Evolutionary conservation across 2,888 invertebrate species (phyloP).

Genomic region (Temnothorax rugatulus): DNA sequence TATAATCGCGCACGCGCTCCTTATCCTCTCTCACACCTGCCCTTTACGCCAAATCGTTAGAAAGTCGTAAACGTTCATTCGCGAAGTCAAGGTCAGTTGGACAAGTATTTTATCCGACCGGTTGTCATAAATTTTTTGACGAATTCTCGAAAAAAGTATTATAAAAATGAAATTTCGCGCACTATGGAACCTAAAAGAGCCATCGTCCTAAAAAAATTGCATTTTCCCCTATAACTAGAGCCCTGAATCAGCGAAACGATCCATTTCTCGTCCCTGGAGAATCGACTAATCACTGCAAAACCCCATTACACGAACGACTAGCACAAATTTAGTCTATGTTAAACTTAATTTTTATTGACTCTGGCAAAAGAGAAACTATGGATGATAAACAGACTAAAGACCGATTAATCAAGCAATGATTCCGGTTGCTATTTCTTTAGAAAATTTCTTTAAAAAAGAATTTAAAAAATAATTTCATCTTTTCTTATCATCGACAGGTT

Average conservation of each 20-base stretch:
- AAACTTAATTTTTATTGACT: constrained; percentile 14
- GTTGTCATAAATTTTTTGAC: constrained; percentile 23
- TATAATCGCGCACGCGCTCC: constrained; percentile 34
- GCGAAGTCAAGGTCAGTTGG: constrained; percentile 31
- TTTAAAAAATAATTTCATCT: background rate
- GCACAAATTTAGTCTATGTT: constrained; percentile 8
- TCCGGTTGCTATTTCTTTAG: background rate
- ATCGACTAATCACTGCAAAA: constrained; percentile 29
- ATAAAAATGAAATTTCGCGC: constrained; percentile 10
- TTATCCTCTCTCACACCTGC: background rate
- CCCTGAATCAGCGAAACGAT: background rate
- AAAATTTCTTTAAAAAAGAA: background rate
- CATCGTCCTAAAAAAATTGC: constrained; percentile 12
- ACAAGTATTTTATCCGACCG: constrained; percentile 8
- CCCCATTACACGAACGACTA: constrained; percentile 11
- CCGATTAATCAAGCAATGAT: background rate
- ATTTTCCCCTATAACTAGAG: background rate
- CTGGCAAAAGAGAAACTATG: background rate
- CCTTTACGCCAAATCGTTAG: background rate
- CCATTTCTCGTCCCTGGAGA: background rate
- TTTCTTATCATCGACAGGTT: background rate
- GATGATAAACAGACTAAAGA: background rate
- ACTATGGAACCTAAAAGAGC: background rate
- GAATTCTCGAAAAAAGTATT: background rate
- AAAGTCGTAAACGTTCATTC: constrained; percentile 26